Evolutionary conservation across 1,140 invertebrate genomes (phyloP), one percentile per base, ranked within the genome.

Genomic region (Dreissena polymorpha): DNA sequence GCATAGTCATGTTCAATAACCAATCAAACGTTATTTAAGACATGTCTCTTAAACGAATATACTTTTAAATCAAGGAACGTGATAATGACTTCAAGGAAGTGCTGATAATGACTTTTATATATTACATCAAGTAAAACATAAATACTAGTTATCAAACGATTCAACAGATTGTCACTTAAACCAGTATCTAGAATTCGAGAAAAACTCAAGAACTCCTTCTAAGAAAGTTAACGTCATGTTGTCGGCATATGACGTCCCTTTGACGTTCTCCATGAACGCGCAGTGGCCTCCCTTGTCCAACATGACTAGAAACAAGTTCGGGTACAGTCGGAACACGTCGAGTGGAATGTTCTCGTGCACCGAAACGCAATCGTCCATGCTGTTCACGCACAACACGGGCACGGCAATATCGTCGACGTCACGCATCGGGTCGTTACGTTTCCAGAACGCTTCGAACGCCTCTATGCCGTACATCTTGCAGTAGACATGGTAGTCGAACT

Each of bases 361-460:
- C 49, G 86, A 86, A 12, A 91, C 53, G 7, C 91, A 90, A 57
- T 92, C 91, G 80, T 92, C 91, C 60, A 82, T 18, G 71, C 88
- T 90, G 78, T 88, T 91, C 16, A 92, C 87, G 78, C 87, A 90
- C 67, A 92, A 64, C 13, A 92, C 81, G n/a, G 91, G 91, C 10
- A 90, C 87, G 0, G 90, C 86, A 27, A 92, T 91, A 57, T 92
- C 90, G 80, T 91, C 90, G 14, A 90, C 89, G 72, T 92, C 90
- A 2, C 91, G 80, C 67, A 92, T 86, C 12, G 91, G 91, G 53
- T 90, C 88, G 75, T 91, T 91, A 53, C 85, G 75, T 60, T 90
- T 87, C 88, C 90, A 90, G 84, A 88, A 92, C 49, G 88, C 68
- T 12, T 91, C 90, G 60, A 88, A 74, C 21, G 84, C 84, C 13